These are phyloP conservation scores for Cylloceria caligata DNA, from an alignment of 2,888 invertebrate species.

Conservation along the genomic window DNA sequence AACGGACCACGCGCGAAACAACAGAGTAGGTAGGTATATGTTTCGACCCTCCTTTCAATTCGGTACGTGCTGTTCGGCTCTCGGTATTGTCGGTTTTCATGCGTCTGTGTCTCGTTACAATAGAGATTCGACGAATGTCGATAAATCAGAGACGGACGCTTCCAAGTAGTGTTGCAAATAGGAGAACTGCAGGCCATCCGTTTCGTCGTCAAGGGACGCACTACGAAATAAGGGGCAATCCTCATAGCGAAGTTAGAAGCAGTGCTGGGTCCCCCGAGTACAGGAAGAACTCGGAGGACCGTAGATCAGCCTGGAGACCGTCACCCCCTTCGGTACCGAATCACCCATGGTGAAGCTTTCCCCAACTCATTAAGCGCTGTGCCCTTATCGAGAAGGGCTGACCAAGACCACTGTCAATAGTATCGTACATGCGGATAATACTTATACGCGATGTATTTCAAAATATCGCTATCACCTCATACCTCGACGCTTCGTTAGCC, in stretches of 20 bases:
- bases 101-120: constrained; percentile 78
- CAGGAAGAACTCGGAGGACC: constrained; percentile 67
- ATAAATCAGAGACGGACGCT: constrained; percentile 85
- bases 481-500: constrained; percentile 78
- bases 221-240: constrained; percentile 58
- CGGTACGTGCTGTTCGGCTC: constrained; percentile 7
- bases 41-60: constrained; percentile 16
- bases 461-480: constrained; percentile 82
- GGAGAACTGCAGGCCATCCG: constrained; percentile 59
- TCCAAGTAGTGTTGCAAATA: constrained; percentile 74
- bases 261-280: constrained; percentile 78
- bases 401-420: constrained; percentile 41
- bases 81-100: constrained; percentile 4
- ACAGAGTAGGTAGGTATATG: not conserved
- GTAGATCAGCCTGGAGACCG: constrained; percentile 71
- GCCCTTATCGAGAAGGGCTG: constrained; percentile 77
- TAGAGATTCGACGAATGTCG: constrained; percentile 86
- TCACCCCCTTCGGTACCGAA: constrained; percentile 71
- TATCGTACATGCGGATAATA: constrained; percentile 78
- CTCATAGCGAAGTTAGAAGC: constrained; percentile 73
- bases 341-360: constrained; percentile 71
- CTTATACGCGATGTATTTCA: constrained; percentile 82
- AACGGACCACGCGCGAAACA: constrained; percentile 1
- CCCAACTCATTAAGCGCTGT: constrained; percentile 82
- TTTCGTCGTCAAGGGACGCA: constrained; percentile 43